A percentile compares a stretch with the other conserved stretches of the same genome.
Evolutionary conservation across 2,888 invertebrate species (phyloP).

Genomic region (Synergus gifuensis): DNA sequence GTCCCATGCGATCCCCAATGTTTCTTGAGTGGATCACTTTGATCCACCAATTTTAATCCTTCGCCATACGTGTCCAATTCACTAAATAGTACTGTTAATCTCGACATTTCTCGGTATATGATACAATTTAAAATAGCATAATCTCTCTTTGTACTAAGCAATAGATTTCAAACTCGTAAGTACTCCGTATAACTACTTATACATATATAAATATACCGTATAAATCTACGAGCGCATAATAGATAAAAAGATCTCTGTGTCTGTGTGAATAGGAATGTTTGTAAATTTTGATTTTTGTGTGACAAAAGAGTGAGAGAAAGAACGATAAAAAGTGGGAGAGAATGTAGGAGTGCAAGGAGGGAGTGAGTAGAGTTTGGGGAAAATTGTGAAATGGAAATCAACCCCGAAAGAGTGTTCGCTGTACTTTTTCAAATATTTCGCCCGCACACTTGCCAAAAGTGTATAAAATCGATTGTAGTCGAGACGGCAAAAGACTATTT

Average conservation of each 20-base stretch:
- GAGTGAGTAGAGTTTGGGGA: neutral
- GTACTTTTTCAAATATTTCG: constrained; percentile 12
- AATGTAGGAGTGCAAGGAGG: neutral
- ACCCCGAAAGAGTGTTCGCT: constrained; percentile 11
- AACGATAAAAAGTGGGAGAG: constrained; percentile 24
- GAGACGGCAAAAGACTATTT: constrained; percentile 14
- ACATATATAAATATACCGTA: constrained; percentile 60
- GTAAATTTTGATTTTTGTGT: constrained; percentile 37
- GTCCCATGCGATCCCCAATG: constrained; percentile 56
- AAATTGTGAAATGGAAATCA: constrained; percentile 18
- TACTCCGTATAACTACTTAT: constrained; percentile 68
- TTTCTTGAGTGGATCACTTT: constrained; percentile 42
- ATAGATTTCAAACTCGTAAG: constrained; percentile 71
- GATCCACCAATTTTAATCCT: constrained; percentile 45
- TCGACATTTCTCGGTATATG: constrained; percentile 71
- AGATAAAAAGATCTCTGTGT: constrained; percentile 72
- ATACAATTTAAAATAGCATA: constrained; percentile 70
- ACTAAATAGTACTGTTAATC: constrained; percentile 70
- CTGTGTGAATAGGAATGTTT: constrained; percentile 59
- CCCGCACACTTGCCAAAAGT: constrained; percentile 8
- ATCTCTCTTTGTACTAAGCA: constrained; percentile 75
- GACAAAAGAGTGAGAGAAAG: constrained; percentile 41
- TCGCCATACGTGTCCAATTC: constrained; percentile 67
- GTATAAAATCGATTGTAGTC: constrained; percentile 11
- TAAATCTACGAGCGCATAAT: constrained; percentile 72